Conservation (phyloP, 1,140 invertebrate genomes). For the Pemphigus obesinymphae region DNA sequence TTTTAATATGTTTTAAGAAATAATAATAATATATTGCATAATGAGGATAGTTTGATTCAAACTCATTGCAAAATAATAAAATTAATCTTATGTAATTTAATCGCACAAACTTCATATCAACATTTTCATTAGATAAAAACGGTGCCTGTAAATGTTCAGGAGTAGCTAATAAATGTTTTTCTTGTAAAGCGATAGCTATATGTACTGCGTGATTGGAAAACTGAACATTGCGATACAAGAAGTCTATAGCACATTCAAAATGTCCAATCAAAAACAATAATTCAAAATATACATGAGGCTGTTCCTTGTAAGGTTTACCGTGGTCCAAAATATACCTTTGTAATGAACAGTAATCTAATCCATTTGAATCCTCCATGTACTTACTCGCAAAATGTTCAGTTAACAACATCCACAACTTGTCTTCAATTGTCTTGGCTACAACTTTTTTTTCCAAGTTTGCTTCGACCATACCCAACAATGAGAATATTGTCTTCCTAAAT, state of each 20-base stretch:
- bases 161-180: constrained; percentile 69
- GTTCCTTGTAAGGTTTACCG: constrained; percentile 54
- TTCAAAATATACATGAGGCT: constrained; percentile 87
- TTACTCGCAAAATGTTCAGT: constrained; percentile 11
- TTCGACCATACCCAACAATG: constrained; percentile 23
- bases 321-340: constrained; percentile 24
- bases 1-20: neutral
- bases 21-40: constrained; percentile 24
- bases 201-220: constrained; percentile 80
- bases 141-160: constrained; percentile 12
- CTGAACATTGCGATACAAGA: constrained; percentile 70
- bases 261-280: constrained; percentile 87
- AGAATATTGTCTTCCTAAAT: constrained; percentile 21
- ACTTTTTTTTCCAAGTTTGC: constrained; percentile 10
- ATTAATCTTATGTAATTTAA: constrained; percentile 3
- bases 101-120: constrained; percentile 5
- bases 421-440: constrained; percentile 19
- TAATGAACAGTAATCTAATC: constrained; percentile 18
- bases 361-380: constrained; percentile 15
- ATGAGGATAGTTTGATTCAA: neutral
- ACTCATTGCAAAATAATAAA: constrained; percentile 6
- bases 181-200: constrained; percentile 85
- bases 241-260: constrained; percentile 93
- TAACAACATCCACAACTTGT: constrained; percentile 25
- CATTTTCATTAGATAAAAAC: constrained; percentile 24